Base-by-base conservation (phyloP, 1,140 invertebrate genomes). In the Trichonephila clavipes region DNA sequence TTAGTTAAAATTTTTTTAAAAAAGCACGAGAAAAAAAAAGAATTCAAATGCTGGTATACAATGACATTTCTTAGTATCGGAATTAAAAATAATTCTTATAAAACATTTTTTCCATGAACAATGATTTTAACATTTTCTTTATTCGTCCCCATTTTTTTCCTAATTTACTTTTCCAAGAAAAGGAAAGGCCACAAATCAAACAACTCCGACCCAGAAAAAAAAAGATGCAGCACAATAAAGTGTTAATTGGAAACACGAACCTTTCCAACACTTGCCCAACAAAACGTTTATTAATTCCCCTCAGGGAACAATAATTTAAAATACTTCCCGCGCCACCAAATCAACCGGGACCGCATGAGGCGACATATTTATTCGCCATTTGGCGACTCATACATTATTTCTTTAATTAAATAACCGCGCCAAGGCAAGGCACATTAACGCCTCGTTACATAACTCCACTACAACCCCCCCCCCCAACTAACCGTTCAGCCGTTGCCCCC, bases 361-460 rank as follows among this genome's bases (percentile, higher is more conserved):
- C 92, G 92, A 93, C 92, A 93, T 93, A 93, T 93, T 93, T 93
- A 93, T 93, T 93, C 92, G 92, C 92, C 92, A 93, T 93, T 93
- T 93, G 92, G 92, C 92, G 92, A 93, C 92, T 88, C 66, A 93
- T 93, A 93, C 85, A 93, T 93, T 93, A 93, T 93, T 93, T 93
- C 92, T 93, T 93, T 93, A 93, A 93, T 93, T 93, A 93, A 93
- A 93, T 93, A 93, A 93, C 92, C 92, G 51, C 92, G 85, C 92
- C 92, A 93, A 93, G 92, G 92, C 83, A 88, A 59, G 21, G 62
- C 92, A 88, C 92, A 93, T 93, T 93, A 93, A 88, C 92, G 64
- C 85, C 92, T 93, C 92, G 92, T 93, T 93, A 93, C 92, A 88
- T 93, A 93, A 88, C 92, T 93, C 51, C 72, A 28, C 87, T 34